phyloP scores from a whole-genome alignment of 2,888 invertebrate genomes.

The Alloplasta piceator region DNA sequence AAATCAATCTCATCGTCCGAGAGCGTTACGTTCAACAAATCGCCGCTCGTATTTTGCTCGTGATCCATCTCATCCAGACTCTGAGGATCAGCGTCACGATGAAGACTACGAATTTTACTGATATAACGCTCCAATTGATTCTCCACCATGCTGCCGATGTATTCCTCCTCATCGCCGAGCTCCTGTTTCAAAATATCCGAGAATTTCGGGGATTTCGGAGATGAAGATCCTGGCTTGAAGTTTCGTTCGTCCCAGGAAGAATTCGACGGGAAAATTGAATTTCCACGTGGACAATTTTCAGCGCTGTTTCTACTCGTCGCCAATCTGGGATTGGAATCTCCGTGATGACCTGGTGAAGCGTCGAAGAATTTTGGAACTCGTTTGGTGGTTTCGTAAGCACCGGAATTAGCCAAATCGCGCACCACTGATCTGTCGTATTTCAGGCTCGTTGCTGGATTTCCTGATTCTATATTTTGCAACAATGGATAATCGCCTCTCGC shows the following conservation, averaged over 20 bases:
- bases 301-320: constrained; percentile 1
- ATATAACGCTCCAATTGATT: constrained; percentile 78
- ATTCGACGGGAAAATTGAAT: background rate
- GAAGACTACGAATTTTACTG: constrained; percentile 74
- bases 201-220: constrained; percentile 16
- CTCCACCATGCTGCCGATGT: constrained; percentile 64
- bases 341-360: constrained; percentile 7
- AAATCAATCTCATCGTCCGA: constrained; percentile 73
- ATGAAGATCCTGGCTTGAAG: background rate
- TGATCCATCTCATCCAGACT: constrained; percentile 75
- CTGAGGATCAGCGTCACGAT: constrained; percentile 67
- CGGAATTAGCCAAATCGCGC: constrained; percentile 36
- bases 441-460: background rate
- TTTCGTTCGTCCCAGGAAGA: background rate
- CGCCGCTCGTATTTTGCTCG: constrained; percentile 79
- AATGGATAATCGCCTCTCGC: background rate
- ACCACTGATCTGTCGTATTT: constrained; percentile 1
- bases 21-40: constrained; percentile 76
- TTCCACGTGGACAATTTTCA: background rate
- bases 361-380: constrained; percentile 6
- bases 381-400: constrained; percentile 13
- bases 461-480: background rate
- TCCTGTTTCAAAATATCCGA: constrained; percentile 32
- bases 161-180: constrained; percentile 47
- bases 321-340: background rate